A percentile compares a stretch with the other conserved stretches of the same genome.
Evolutionary conservation across 2,113 vertebrate genomes (phyloP).

Genomic region (Sander lucioperca): DNA sequence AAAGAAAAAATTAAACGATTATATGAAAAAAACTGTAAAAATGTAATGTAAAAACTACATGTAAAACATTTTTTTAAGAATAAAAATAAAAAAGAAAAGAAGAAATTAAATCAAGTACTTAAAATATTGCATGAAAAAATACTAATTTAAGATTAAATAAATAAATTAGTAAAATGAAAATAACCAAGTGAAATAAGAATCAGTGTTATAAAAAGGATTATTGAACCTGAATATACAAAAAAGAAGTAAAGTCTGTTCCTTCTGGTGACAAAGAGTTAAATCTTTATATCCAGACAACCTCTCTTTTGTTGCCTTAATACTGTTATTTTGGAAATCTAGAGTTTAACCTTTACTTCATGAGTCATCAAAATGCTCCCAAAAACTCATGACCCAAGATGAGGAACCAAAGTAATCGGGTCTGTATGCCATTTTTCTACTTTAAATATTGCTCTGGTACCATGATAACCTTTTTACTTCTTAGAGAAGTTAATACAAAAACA

Average conservation of each 20-base stretch:
- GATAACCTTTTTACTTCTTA: constrained; percentile 3
- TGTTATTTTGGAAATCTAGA: not conserved
- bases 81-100: not conserved
- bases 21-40: not conserved
- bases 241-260: not conserved
- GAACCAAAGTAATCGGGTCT: not conserved
- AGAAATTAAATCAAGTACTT: not conserved
- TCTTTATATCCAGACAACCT: not conserved
- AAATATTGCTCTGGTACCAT: not conserved
- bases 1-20: too few species aligned
- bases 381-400: not conserved
- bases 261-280: not conserved
- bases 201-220: not conserved
- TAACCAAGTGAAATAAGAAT: not conserved
- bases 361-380: not conserved
- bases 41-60: too few species aligned
- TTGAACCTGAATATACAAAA: not conserved
- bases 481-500: not conserved
- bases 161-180: not conserved
- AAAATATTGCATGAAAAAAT: not conserved
- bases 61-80: not conserved
- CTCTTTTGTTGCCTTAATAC: not conserved
- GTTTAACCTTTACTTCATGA: not conserved
- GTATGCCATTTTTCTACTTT: not conserved
- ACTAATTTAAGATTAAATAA: not conserved